Base-by-base conservation (phyloP, 2,113 vertebrate species). In the Stegastes partitus region DNA sequence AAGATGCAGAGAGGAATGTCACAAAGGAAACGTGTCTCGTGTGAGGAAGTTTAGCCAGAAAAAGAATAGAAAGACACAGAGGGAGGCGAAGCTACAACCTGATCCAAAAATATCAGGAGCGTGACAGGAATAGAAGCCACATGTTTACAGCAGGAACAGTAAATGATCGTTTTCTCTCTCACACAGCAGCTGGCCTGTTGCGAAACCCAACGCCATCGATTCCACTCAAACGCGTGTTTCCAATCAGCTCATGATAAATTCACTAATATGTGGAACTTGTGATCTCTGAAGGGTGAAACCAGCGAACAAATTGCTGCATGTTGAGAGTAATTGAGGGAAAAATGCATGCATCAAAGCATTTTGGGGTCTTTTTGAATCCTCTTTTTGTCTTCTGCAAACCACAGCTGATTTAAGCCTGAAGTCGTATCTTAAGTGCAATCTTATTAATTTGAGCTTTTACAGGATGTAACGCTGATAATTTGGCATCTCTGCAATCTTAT, bases 11-110 rank as follows among this genome's bases (percentile, higher is more conserved):
- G 11, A 63, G 3, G 69, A 61, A 39, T 9, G 67, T 79, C 62
- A 67, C 25, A 79, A 54, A 79, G 81, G 67, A 84, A 84, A 61
- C 15, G 50, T 74, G 14, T 74, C 39, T 75, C 72, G 49, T 59
- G 31, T 50, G 51, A 25, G 49, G 45, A 77, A 25, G 55, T 54
- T 75, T 11, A 23, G 50, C 25, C 67, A 81, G 37, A 62, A 67
- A 78, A 37, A 75, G 44, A 61, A 62, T 28, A 44, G 16, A 18
- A 56, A 71, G 1, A 62, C 3, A 57, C 4, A 45, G 28, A 66
- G 39, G 34, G 53, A 67, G 1, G 16, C 15, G 25, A 6, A 25
- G 57, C 66, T 21, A n/a, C 39, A 28, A 25, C 54, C 47, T 1
- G 0, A 0, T 8, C 5, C 57, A 12, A 66, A 66, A 82, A 84